Evolutionary conservation across 2,888 invertebrate genomes (phyloP), one percentile per base, ranked within the genome.

Genomic region (Halocaridina rubra): DNA sequence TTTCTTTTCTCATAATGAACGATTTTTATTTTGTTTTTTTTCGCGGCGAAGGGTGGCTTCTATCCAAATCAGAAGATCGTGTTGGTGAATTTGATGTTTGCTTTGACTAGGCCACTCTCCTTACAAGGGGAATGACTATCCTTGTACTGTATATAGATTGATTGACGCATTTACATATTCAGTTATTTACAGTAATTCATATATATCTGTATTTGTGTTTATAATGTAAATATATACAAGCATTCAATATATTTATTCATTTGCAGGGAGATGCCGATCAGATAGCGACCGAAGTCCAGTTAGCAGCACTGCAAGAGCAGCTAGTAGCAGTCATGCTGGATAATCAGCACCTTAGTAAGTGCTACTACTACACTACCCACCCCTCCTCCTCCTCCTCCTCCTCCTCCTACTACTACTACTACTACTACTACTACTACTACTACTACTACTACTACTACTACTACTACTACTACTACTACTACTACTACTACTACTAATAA

Each of bases 311-410:
- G 2, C 82, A 82, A 39, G 82, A 82, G 71, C 82, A 82, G 71
- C 82, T 82, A 46, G 82, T 82, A 30, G 82, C 82, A 16, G 82
- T 82, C 61, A 82, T 82, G 82, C 59, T 82, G 72, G 82, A 82
- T n/a, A 82, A 82, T 64, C 82, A 82, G 27, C 82, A 82, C 78
- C 71, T 82, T n/a, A 64, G 82, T 82, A 29, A 76, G 82, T 77
- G n/a, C 22, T 3, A 22, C 3, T 27, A 16, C 67, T 67, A 16
- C 29, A 24, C 3, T 67, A 13, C 59, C 22, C 13, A 59, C 3
- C 19, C 22, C n/a, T 59, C 22, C 22, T 4, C 29, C 10, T 3
- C 1, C 19, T 16, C 19, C 10, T 29, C 32, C 33, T 39, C 19
- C 0, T n/a, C n/a, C n/a, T n/a, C n/a, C n/a, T n/a, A n/a, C n/a